phyloP scores from a whole-genome alignment of 2,888 invertebrate genomes.

The Drosophila eohydei region DNA sequence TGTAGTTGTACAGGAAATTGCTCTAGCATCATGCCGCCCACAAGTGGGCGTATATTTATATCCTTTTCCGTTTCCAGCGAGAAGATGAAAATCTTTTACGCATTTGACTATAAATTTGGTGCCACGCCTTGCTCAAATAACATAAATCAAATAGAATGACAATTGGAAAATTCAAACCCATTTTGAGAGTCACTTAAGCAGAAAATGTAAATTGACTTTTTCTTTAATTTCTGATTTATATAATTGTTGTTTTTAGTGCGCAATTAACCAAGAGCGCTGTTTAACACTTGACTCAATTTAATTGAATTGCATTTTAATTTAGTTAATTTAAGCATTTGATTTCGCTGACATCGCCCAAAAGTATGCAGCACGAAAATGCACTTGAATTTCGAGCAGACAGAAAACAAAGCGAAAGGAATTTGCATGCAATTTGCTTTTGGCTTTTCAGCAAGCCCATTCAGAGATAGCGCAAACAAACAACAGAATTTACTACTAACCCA shows the following conservation, averaged over 20 bases:
- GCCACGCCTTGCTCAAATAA: neutral
- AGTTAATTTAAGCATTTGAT: slow-evolving; percentile 24
- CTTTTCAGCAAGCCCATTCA: slow-evolving; percentile 10
- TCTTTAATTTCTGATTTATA: neutral
- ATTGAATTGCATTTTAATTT: slow-evolving; percentile 19
- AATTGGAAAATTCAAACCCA: neutral
- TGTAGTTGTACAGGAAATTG: slow-evolving; percentile 2
- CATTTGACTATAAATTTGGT: neutral
- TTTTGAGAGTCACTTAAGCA: too few species aligned
- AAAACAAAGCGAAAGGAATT: slow-evolving; percentile 12
- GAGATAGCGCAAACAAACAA: slow-evolving; percentile 57
- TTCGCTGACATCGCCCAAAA: slow-evolving; percentile 28
- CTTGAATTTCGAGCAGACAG: slow-evolving; percentile 11
- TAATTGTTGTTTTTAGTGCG: too few species aligned
- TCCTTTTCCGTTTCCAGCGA: neutral
- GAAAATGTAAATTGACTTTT: neutral
- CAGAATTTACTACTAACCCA: slow-evolving; percentile 69
- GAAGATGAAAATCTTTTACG: neutral
- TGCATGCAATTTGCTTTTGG: slow-evolving; percentile 23
- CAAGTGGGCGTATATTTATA: neutral
- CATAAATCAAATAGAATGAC: neutral
- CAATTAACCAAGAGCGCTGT: too few species aligned
- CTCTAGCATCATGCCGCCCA: slow-evolving; percentile 5
- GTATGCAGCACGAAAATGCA: slow-evolving; percentile 35
- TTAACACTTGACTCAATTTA: slow-evolving; percentile 1